phyloP scores from a whole-genome alignment of 2,113 vertebrate species.

The Chlamydotis undulata region DNA sequence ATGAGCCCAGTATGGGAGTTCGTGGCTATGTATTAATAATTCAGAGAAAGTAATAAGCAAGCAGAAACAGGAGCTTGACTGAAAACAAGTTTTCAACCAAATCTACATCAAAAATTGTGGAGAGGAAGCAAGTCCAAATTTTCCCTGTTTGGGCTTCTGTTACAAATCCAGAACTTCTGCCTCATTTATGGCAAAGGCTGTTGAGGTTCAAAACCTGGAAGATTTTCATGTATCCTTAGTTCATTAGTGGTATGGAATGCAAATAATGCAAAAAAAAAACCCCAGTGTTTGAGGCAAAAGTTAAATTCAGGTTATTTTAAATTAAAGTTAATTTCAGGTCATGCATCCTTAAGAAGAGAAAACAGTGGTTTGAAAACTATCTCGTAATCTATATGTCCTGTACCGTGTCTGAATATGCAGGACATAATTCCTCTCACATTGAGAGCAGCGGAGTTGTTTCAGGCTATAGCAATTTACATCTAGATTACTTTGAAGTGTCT shows the following conservation, averaged over 20 bases:
- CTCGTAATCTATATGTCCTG: background rate
- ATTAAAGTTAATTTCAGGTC: background rate
- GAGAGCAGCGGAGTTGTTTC: constrained; percentile 11
- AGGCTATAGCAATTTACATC: constrained; percentile 1
- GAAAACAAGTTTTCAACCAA: background rate
- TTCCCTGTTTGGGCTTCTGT: background rate
- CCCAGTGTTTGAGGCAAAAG: background rate
- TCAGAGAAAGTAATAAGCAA: background rate
- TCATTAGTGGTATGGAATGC: background rate
- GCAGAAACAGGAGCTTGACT: background rate
- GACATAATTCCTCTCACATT: constrained; percentile 1
- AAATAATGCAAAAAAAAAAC: background rate
- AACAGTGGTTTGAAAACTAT: background rate
- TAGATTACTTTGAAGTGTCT: constrained; percentile 6
- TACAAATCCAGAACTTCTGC: background rate
- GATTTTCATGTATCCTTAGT: background rate
- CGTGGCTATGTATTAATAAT: background rate
- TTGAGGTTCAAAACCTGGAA: background rate
- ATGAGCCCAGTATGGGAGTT: background rate
- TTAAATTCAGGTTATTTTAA: background rate
- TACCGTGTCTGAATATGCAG: constrained; percentile 20
- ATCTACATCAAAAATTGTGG: background rate
- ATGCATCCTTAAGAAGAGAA: background rate
- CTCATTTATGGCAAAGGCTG: background rate
- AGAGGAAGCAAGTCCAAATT: background rate